A percentile compares a stretch with the other conserved stretches of the same genome.
Evolutionary conservation across 2,797 vertebrate species (phyloP).

Genomic region (Melanotaenia nigrans): DNA sequence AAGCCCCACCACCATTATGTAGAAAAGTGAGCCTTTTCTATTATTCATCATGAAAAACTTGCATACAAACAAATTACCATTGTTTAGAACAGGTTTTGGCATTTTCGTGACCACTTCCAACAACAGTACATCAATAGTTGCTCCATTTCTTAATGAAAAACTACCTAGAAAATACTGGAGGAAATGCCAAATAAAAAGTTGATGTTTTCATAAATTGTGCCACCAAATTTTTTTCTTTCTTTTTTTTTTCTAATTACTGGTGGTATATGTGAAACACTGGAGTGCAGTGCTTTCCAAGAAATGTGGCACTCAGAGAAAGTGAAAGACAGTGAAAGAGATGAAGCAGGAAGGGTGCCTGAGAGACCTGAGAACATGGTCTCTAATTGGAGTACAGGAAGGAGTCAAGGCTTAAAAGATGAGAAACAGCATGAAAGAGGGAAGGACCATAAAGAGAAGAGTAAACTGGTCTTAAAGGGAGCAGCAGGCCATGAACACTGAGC

Average conservation of each 20-base stretch:
- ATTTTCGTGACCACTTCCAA: conserved; percentile 50
- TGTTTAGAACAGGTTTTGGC: conserved; percentile 55
- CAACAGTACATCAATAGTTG: conserved; percentile 46
- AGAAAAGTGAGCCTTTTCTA: conserved; percentile 19
- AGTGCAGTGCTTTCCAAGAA: conserved; percentile 62
- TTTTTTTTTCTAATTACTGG: conserved; percentile 24
- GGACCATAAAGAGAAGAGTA: conserved; percentile 21
- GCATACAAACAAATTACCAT: conserved; percentile 52
- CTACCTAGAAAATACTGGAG: conserved; percentile 54
- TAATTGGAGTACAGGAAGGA: conserved; percentile 45
- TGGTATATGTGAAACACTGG: conserved; percentile 53
- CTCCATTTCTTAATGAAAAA: conserved; percentile 29
- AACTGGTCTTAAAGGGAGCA: conserved; percentile 68
- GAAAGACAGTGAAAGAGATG: conserved; percentile 8
- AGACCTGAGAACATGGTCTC: conserved; percentile 66
- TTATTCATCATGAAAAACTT: conserved; percentile 48
- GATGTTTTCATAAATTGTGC: conserved; percentile 32
- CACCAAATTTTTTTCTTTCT: conserved; percentile 20
- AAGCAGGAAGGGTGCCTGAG: conserved; percentile 16
- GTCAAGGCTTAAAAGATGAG: conserved; percentile 38
- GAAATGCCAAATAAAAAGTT: conserved; percentile 55
- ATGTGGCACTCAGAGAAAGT: conserved; percentile 71
- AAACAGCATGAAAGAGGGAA: conserved; percentile 26
- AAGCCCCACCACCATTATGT: conserved; percentile 40
- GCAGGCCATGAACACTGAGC: conserved; percentile 52